A percentile compares a stretch with the other conserved stretches of the same genome.
phyloP scores from a whole-genome alignment of 2,888 invertebrate species.

The Spodoptera littoralis region DNA sequence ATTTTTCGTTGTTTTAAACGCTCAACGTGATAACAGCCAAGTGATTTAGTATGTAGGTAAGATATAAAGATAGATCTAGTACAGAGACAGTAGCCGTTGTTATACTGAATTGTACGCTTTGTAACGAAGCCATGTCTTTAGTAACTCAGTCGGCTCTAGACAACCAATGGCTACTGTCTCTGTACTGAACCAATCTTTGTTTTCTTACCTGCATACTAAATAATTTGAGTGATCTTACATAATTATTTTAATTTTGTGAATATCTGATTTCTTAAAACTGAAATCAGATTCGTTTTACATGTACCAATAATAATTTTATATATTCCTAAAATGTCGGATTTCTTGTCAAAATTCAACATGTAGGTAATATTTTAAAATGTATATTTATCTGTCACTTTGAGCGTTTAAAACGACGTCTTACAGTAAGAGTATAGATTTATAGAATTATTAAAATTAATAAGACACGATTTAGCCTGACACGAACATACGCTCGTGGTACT shows the following conservation, averaged over 20 bases:
- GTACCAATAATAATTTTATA: slow-evolving; percentile 9
- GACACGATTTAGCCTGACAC: slow-evolving; percentile 72
- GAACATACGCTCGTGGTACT: slow-evolving; percentile 43
- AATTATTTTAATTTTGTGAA: background rate
- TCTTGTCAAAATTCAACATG: slow-evolving; percentile 36
- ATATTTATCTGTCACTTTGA: slow-evolving; percentile 13
- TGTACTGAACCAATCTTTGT: too few relatives aligned
- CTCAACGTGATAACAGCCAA: slow-evolving; percentile 1
- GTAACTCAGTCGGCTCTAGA: too few relatives aligned
- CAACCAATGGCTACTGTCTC: too few relatives aligned
- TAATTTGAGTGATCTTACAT: slow-evolving; percentile 1
- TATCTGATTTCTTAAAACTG: slow-evolving; percentile 49
- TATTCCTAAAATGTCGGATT: slow-evolving; percentile 43
- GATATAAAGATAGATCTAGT: too few relatives aligned
- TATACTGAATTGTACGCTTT: too few relatives aligned
- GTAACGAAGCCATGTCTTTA: too few relatives aligned
- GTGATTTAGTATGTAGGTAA: background rate
- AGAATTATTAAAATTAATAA: slow-evolving; percentile 67
- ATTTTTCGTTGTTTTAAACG: slow-evolving; percentile 31
- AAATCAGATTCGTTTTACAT: slow-evolving; percentile 15
- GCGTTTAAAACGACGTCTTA: slow-evolving; percentile 31
- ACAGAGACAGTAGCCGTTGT: too few relatives aligned
- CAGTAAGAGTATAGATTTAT: slow-evolving; percentile 36
- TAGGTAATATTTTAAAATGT: slow-evolving; percentile 25
- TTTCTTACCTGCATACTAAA: too few relatives aligned